These are phyloP conservation scores for Phytoseiulus persimilis DNA, from an alignment of 2,888 invertebrate genomes.

Conservation along the genomic window DNA sequence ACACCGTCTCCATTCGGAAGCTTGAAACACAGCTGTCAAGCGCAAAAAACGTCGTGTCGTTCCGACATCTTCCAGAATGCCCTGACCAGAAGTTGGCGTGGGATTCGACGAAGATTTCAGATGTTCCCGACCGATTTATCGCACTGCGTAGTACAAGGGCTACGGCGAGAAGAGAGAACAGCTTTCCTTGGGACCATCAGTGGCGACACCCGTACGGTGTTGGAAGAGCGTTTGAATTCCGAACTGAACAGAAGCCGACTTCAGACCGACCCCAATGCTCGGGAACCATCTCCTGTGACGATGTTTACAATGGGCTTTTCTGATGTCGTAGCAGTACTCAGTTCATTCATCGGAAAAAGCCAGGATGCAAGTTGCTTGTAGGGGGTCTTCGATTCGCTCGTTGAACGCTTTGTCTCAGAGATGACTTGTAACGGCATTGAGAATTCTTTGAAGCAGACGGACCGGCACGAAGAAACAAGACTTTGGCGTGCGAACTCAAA, in stretches of 20 bases:
- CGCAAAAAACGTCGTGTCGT: no score
- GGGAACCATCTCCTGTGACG: not conserved
- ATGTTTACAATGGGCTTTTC: not conserved
- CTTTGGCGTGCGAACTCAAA: not conserved
- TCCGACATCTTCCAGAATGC: no score
- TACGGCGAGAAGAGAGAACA: no score
- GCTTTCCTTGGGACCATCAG: no score
- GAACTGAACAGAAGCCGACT: not conserved
- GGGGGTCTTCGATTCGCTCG: not conserved
- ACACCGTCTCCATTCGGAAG: no score
- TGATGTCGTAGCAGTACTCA: not conserved
- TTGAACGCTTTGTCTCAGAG: not conserved
- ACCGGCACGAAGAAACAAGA: not conserved
- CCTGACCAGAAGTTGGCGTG: no score
- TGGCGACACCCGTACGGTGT: not conserved
- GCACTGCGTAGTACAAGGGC: no score
- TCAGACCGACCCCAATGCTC: not conserved
- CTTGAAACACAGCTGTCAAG: no score
- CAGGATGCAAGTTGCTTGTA: not conserved
- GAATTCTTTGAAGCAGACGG: not conserved
- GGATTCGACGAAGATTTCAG: no score
- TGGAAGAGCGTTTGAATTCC: not conserved
- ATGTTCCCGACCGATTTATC: no score
- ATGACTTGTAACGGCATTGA: not conserved
- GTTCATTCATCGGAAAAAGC: not conserved